A percentile compares a stretch with the other conserved stretches of the same genome.
phyloP scores from a whole-genome alignment of 2,113 vertebrate species.

The Solenodon paradoxus region DNA sequence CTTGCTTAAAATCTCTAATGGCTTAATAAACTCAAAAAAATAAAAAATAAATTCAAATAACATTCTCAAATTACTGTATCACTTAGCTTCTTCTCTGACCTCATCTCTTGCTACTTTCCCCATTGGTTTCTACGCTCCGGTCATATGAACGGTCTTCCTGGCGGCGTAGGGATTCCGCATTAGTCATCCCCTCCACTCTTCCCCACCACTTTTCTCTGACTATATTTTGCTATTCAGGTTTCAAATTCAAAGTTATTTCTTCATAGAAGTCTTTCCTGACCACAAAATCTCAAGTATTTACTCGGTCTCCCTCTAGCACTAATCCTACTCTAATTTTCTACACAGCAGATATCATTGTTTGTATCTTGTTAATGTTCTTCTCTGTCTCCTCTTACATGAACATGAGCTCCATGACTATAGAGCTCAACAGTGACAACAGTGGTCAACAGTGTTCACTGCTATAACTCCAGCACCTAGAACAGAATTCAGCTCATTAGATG shows the following conservation, averaged over 20 bases:
- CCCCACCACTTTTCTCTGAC: neutral
- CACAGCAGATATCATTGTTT: neutral
- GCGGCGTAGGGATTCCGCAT: neutral
- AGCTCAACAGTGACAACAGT: too few species aligned
- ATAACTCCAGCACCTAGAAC: neutral
- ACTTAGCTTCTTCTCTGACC: neutral
- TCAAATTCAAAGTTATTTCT: neutral
- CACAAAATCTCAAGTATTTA: neutral
- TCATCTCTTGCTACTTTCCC: neutral
- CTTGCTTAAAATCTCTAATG: neutral
- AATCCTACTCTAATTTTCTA: neutral
- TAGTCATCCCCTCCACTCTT: neutral
- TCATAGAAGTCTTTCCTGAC: neutral
- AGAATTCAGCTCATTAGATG: neutral
- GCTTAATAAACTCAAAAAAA: too few species aligned
- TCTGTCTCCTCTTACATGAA: neutral
- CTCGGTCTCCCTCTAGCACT: neutral
- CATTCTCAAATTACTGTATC: neutral
- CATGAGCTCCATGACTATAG: neutral
- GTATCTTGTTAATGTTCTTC: neutral
- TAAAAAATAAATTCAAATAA: neutral
- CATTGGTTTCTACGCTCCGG: neutral
- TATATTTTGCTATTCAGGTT: neutral
- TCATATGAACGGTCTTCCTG: neutral
- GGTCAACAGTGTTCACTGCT: neutral